Base-by-base conservation (phyloP, 2,888 invertebrate species). In the Heliconius erato region DNA sequence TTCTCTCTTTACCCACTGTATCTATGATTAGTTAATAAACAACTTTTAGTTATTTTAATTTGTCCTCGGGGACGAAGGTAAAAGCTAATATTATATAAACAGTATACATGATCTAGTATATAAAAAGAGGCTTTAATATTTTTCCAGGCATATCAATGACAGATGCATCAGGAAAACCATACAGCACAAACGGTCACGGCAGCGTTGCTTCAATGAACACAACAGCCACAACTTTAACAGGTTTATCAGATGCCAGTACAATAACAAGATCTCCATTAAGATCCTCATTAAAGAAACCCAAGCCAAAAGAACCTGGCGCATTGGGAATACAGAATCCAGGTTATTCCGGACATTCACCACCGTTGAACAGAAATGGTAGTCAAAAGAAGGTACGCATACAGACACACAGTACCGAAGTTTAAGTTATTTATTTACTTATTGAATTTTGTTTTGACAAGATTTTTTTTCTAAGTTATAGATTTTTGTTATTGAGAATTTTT, bases 301-400 rank as follows among this genome's bases (percentile, higher is more conserved):
- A 97, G 86, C 97, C 97, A 0, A 93, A 94, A 79, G 93, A 95
- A 87, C 94, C 94, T 0, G 93, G 91, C 0, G 97, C 97, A 28
- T 93, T 98, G 83, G 98, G 98, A 16, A 98, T 98, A 84, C 98
- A 98, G 88, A 98, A 98, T 95, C 98, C 98, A 0, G 97, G 97
- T 0, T 98, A 97, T 88, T 98, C 98, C 0, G 98, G 98, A 3
- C 97, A 98, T 86, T 98, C 98, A 26, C 98, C 98, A 0, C 97
- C 98, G 0, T 96, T 98, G 83, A 97, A 98, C 78, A 96, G 98
- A 81, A 98, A 98, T 88, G 98, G 98, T 1, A 98, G 98, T 89
- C 97, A 98, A 90, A 98, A 98, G 92, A 98, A 98, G 95, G 98
- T 98, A 83, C 97, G 98, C 85, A 98, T 99, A 92, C 98, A 98